phyloP scores from a whole-genome alignment of 30 jellyfish, hydroid and myxozoan species.

The Aurelia aurita region DNA sequence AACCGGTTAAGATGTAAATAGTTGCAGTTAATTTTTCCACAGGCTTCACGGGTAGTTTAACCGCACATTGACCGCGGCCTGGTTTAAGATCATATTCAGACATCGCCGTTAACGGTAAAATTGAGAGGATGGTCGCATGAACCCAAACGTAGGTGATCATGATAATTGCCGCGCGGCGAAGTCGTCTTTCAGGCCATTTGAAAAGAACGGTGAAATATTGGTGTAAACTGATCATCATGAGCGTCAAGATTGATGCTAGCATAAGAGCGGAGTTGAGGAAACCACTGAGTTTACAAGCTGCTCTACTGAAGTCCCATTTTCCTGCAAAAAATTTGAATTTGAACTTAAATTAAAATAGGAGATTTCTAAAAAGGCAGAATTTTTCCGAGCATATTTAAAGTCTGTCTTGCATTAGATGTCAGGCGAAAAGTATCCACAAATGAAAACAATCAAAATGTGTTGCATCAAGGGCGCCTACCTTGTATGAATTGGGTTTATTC shows the following conservation, averaged over 20 bases:
- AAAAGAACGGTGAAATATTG: conserved; percentile 79
- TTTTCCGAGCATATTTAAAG: no score
- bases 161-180: conserved; percentile 70
- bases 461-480: no score
- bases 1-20: conserved; percentile 68
- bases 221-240: conserved; percentile 73
- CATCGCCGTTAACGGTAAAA: conserved; percentile 58
- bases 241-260: conserved; percentile 78
- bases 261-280: conserved; percentile 61
- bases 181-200: conserved; percentile 57
- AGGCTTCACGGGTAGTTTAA: conserved; percentile 41
- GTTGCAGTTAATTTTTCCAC: conserved; percentile 74
- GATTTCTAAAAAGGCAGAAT: no score
- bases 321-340: conserved; percentile 28
- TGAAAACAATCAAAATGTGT: no score
- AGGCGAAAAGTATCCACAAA: no score
- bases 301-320: conserved; percentile 66
- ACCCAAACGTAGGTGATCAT: conserved; percentile 74
- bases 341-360: no score
- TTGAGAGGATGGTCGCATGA: conserved; percentile 63
- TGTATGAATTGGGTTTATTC: no score
- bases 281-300: conserved; percentile 80
- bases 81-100: conserved; percentile 62
- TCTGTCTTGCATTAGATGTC: no score
- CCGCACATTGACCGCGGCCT: conserved; percentile 89